A percentile compares a stretch with the other conserved stretches of the same genome.
These are phyloP conservation scores for Philopedon plagiatum DNA, from an alignment of 2,888 invertebrate species.

Conservation along the genomic window DNA sequence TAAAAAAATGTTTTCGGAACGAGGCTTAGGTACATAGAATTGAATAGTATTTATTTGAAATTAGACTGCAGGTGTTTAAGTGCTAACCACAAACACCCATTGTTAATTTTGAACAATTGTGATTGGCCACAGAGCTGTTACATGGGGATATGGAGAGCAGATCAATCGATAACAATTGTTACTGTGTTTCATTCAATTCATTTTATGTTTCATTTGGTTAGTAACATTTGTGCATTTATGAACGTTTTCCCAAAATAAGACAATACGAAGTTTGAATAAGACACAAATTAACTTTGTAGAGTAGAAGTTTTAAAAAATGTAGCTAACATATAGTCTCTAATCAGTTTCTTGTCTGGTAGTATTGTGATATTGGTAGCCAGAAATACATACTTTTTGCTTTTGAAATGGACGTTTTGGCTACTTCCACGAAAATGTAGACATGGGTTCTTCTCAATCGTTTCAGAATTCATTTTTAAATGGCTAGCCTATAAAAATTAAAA, in stretches of 20 bases:
- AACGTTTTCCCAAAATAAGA: neutral
- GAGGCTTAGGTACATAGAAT: neutral
- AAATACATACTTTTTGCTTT: no score
- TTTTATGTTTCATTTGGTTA: slow-evolving; percentile 7
- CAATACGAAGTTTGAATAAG: neutral
- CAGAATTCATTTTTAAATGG: no score
- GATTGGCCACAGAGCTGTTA: slow-evolving; percentile 61
- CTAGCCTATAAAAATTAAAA: no score
- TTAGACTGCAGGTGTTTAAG: slow-evolving; percentile 58
- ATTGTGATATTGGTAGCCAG: no score
- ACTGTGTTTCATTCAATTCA: slow-evolving; percentile 8
- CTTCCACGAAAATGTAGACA: no score
- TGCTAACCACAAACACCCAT: slow-evolving; percentile 60
- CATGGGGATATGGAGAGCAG: slow-evolving; percentile 60
- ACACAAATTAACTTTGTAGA: no score
- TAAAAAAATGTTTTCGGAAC: slow-evolving; percentile 36
- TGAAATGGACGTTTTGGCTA: no score
- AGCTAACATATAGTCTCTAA: no score
- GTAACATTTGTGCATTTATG: slow-evolving; percentile 7
- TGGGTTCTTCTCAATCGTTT: no score
- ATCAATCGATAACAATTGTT: slow-evolving; percentile 52
- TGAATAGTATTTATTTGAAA: slow-evolving; percentile 28
- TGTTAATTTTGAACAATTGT: slow-evolving; percentile 43
- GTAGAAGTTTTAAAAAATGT: no score
- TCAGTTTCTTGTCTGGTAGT: no score